These are phyloP conservation scores for Cyanoliseus patagonus DNA, from an alignment of 2,113 vertebrate species.

Conservation along the genomic window DNA sequence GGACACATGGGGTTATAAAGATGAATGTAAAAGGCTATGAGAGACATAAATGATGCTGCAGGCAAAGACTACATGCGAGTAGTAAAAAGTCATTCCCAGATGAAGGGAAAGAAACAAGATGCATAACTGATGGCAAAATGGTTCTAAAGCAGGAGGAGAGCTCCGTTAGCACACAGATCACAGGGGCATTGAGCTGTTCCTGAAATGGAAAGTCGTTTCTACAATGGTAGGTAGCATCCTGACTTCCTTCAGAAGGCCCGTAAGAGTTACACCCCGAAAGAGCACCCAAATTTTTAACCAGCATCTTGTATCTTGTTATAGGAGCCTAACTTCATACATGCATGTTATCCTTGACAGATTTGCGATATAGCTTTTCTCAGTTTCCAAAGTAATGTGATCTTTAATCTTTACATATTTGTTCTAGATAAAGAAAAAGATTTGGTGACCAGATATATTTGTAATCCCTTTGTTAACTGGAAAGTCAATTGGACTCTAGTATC, in stretches of 20 bases:
- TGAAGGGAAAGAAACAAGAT: background rate
- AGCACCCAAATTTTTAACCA: background rate
- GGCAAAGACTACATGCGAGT: background rate
- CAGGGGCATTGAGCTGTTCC: background rate
- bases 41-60: background rate
- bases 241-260: background rate
- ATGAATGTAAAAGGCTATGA: background rate
- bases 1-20: background rate
- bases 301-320: background rate
- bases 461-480: slow-evolving; percentile 5
- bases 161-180: background rate
- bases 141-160: background rate
- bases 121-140: background rate
- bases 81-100: background rate
- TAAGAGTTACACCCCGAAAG: background rate
- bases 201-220: background rate
- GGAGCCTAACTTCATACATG: background rate
- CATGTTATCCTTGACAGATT: background rate
- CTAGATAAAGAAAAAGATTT: slow-evolving; percentile 22
- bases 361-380: background rate
- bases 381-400: background rate
- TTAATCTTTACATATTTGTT: background rate
- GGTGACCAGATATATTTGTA: slow-evolving; percentile 27
- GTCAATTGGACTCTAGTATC: background rate
- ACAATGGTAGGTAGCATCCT: background rate